A percentile compares a stretch with the other conserved stretches of the same genome.
Conservation (phyloP, 1,140 invertebrate species). For the Steinernema feltiae region DNA sequence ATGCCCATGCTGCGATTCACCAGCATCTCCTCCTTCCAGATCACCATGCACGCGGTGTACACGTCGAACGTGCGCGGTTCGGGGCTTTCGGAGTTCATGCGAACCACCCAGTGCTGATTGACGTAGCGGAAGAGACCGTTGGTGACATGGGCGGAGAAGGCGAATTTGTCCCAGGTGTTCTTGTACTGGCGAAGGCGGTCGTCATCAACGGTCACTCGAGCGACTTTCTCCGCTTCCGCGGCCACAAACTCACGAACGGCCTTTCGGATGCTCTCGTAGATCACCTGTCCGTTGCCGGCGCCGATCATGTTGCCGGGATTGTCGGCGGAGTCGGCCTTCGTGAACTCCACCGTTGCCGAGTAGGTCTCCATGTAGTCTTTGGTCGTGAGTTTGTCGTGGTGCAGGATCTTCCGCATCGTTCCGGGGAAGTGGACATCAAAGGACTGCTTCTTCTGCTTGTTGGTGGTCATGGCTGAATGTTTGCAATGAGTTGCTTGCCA, state of each 20-base stretch:
- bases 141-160: conserved; percentile 89
- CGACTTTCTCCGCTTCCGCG: not conserved
- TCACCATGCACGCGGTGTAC: conserved; percentile 64
- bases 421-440: no score
- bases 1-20: conserved; percentile 81
- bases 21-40: conserved; percentile 90
- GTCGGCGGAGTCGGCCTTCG: no score
- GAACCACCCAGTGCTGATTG: conserved; percentile 93
- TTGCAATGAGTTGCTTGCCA: no score
- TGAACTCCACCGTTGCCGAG: no score
- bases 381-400: no score
- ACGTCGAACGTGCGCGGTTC: not conserved
- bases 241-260: not conserved
- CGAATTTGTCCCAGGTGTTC: conserved; percentile 92
- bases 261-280: no score
- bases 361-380: no score
- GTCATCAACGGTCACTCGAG: not conserved
- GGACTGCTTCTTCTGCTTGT: no score
- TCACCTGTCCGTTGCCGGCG: no score
- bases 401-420: no score
- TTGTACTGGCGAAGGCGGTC: conserved; percentile 83
- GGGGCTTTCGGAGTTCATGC: not conserved
- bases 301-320: no score
- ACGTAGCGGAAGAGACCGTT: conserved; percentile 93
- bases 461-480: no score